Conservation (phyloP, 2,888 invertebrate species). For the Ophion ventricosus region DNA sequence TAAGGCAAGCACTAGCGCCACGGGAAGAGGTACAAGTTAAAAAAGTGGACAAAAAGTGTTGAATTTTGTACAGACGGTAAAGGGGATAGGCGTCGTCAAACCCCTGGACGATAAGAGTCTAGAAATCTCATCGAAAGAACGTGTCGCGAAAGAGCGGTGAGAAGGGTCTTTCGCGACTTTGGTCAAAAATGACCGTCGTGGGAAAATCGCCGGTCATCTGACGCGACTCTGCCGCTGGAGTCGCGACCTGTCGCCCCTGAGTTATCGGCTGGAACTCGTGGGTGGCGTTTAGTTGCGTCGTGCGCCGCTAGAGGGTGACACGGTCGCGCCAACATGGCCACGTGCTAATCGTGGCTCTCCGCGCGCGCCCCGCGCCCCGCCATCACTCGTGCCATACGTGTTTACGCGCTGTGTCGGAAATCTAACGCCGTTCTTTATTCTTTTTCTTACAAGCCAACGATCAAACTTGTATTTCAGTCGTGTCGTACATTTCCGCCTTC, state of each 20-base stretch:
- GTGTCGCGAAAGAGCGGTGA: too few relatives aligned
- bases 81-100: too few relatives aligned
- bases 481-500: background rate
- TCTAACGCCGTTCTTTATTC: background rate
- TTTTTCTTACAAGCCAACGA: slow-evolving; percentile 15
- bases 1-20: too few relatives aligned
- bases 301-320: slow-evolving; percentile 70
- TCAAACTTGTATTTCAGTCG: slow-evolving; percentile 2
- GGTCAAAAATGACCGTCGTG: too few relatives aligned
- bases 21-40: too few relatives aligned
- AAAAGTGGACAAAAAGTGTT: too few relatives aligned
- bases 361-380: slow-evolving; percentile 51
- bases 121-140: too few relatives aligned
- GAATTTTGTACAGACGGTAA: too few relatives aligned
- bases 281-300: slow-evolving; percentile 10
- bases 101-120: too few relatives aligned
- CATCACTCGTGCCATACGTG: slow-evolving; percentile 46
- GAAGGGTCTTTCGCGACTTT: too few relatives aligned
- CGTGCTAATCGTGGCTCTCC: slow-evolving; percentile 73
- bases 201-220: too few relatives aligned
- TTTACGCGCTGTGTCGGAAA: slow-evolving; percentile 60
- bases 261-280: slow-evolving; percentile 70
- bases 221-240: slow-evolving; percentile 38
- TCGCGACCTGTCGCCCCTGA: slow-evolving; percentile 58
- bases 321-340: slow-evolving; percentile 80